Conservation (phyloP, 2,888 invertebrate species). For the Gortyna flavago region DNA sequence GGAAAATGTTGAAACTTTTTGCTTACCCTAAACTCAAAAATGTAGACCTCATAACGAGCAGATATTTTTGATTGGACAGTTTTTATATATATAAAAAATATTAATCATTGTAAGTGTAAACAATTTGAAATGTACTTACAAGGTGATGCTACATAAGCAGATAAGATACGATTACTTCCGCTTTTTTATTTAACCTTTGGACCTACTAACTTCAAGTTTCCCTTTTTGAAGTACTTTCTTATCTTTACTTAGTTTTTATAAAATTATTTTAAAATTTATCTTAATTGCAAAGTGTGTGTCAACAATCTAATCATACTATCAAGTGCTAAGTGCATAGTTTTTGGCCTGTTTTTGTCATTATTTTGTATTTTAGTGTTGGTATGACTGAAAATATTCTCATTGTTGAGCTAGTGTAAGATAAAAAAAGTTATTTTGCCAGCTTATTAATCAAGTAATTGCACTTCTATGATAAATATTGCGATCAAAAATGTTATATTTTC, state of each 20-base stretch:
- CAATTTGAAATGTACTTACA: constrained; percentile 47
- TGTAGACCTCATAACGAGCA: constrained; percentile 4
- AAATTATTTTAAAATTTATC: constrained; percentile 22
- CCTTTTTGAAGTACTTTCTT: constrained; percentile 9
- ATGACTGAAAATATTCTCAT: constrained; percentile 56
- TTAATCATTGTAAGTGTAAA: constrained; percentile 31
- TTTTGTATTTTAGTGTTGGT: constrained; percentile 55
- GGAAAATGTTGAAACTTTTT: constrained; percentile 15
- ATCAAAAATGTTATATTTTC: constrained; percentile 40
- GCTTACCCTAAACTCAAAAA: constrained; percentile 17
- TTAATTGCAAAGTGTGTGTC: constrained; percentile 39
- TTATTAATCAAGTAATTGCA: constrained; percentile 14
- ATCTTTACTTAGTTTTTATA: constrained; percentile 1
- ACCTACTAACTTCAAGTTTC: constrained; percentile 21
- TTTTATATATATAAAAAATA: constrained; percentile 32
- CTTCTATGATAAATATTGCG: constrained; percentile 15
- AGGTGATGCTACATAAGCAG: constrained; percentile 41
- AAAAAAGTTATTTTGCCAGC: constrained; percentile 26
- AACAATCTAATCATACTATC: constrained; percentile 46
- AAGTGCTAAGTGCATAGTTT: constrained; percentile 55
- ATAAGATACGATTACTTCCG: constrained; percentile 41
- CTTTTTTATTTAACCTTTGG: constrained; percentile 25
- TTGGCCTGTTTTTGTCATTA: constrained; percentile 55
- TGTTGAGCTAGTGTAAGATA: constrained; percentile 45
- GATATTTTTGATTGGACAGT: constrained; percentile 43